Conservation (phyloP, 2,888 invertebrate species). For the Tiliacea aurago region DNA sequence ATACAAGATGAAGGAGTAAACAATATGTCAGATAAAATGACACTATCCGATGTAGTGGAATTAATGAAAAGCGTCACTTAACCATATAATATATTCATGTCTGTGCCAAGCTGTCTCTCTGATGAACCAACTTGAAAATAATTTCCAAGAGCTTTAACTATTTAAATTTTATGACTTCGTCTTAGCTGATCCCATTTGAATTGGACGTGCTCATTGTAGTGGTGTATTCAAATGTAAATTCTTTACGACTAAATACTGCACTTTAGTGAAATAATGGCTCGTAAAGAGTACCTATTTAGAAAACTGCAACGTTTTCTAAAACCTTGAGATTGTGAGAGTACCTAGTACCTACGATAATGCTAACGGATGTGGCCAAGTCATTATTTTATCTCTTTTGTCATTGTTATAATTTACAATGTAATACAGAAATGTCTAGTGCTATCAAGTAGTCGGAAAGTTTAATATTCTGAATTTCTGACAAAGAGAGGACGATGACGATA, state of each 20-base stretch:
- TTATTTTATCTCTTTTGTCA: constrained; percentile 25
- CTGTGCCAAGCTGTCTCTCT: constrained; percentile 38
- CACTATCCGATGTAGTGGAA: constrained; percentile 43
- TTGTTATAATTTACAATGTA: constrained; percentile 25
- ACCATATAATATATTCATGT: constrained; percentile 54
- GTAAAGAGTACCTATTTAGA: constrained; percentile 46
- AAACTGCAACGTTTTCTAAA: constrained; percentile 57
- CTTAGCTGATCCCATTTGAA: constrained; percentile 31
- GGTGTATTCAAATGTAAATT: constrained; percentile 54
- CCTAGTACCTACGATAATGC: constrained; percentile 22
- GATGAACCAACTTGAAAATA: constrained; percentile 22
- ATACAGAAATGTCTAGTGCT: background rate
- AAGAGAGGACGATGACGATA: background rate
- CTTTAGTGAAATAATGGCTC: constrained; percentile 35
- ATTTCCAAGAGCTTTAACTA: constrained; percentile 22
- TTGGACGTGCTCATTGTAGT: constrained; percentile 38
- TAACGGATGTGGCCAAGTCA: constrained; percentile 21
- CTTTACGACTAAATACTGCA: constrained; percentile 36
- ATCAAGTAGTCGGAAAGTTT: constrained; percentile 1
- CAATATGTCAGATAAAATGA: constrained; percentile 33
- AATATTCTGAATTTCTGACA: background rate
- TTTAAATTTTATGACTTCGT: constrained; percentile 35
- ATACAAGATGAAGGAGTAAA: constrained; percentile 18
- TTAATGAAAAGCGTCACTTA: constrained; percentile 49
- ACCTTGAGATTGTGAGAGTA: constrained; percentile 32